Base-by-base conservation (phyloP, 2,888 invertebrate species). In the Altica lythri region DNA sequence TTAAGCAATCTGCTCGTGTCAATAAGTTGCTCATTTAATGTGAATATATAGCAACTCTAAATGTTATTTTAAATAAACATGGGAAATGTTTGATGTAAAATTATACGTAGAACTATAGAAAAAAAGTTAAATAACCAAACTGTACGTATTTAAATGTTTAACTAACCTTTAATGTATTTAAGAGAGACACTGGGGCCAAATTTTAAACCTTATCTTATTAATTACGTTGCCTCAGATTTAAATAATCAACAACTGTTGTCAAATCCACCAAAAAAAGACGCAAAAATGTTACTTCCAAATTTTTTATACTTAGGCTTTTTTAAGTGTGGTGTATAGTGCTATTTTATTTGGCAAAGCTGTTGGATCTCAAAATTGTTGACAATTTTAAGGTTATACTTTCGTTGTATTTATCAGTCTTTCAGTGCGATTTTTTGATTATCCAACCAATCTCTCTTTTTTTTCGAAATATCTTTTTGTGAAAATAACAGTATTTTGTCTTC, bases 171-270 rank as follows among this genome's bases (percentile, higher is more conserved):
- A 60, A 56, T 62, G 57, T 57, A 60, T 60, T 59, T 60, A 64
- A 66, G 63, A 59, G 63, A 62, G 54, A 61, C 59, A 66, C 75
- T 74, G 75, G 75, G 75, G 75, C 75, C 75, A 75, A 74, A 65
- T 61, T 68, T 67, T 63, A 67, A 70, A 69, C 72, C 71, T 71
- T 73, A 73, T 74, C 73, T 73, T 72, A 74, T 70, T 68, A 68
- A n/a, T 63, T 62, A 13, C 29, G 54, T 69, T 70, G 73, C 73
- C 72, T 73, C 73, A 72, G 72, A 71, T 63, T 47, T 47, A 59
- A 53, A 54, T n/a, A n/a, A n/a, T n/a, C n/a, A 30, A 48, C 47
- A 47, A 44, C 51, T 44, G 38, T 29, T 38, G 18, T 17, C 32
- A 9, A 17, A 44, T 44, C 18, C 38, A 38, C 12, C 17, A 38